Base-by-base conservation (phyloP, 2,888 invertebrate genomes). In the Sarcophaga caerulescens region DNA sequence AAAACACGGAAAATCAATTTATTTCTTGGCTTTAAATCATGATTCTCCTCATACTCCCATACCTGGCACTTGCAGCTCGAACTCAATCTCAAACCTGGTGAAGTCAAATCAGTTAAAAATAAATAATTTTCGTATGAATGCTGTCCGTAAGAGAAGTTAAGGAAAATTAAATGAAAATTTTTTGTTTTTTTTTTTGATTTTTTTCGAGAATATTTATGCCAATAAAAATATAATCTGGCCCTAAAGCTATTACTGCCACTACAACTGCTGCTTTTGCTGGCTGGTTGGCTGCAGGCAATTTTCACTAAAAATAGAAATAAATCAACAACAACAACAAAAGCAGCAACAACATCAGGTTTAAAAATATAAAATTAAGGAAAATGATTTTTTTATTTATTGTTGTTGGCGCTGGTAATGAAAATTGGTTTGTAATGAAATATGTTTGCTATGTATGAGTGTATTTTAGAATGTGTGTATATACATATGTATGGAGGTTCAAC, bases 161-260 rank as follows among this genome's bases (percentile, higher is more conserved):
- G 69, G 57, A 69, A n/a, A 19, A 45, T 69, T n/a, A 57, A 74
- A 68, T 62, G 3, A 63, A 21, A 62, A 81, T 65, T 25, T 65
- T 17, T 71, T 52, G 44, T 73, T 65, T 44, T 60, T 65, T 35
- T 35, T 23, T 71, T 76, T 44, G 57, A 59, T 62, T 0, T 35
- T 35, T 35, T 35, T 35, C 35, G 35, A 35, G 10, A 35, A 35
- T 10, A 35, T 35, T 35, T 35, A 65, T 70, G 59, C 65, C 76
- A 77, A 45, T 47, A 77, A 77, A 76, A 77, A 71, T 47, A 60
- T 77, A 84, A 79, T 79, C 74, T 59, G 63, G 66, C 25, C 70
- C 65, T 65, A n/a, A 79, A 79, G 79, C 69, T 25, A 65, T 23
- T 79, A 62, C 69, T 57, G n/a, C 35, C 45, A 70, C 59, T 84